phyloP scores from a whole-genome alignment of 2,888 invertebrate genomes.

The Xestia ashworthii region DNA sequence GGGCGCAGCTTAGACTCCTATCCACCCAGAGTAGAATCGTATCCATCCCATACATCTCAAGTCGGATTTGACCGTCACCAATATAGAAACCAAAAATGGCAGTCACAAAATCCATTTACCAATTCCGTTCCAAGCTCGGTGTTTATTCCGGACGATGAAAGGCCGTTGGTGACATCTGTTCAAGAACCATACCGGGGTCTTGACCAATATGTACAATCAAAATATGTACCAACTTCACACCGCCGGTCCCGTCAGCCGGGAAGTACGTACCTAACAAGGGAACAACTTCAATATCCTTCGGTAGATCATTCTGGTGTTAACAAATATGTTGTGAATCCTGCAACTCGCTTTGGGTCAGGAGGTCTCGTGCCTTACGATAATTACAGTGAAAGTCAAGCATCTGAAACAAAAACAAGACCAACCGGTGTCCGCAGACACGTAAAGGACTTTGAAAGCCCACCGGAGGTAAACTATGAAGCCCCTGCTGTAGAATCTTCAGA shows the following conservation, averaged over 20 bases:
- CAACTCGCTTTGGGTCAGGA: neutral
- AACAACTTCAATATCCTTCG: constrained; percentile 30
- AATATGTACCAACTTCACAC: constrained; percentile 13
- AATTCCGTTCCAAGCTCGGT: constrained; percentile 2
- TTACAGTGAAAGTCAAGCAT: constrained; percentile 2
- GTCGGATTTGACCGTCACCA: constrained; percentile 15
- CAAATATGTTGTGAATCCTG: constrained; percentile 17
- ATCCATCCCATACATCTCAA: constrained; percentile 13
- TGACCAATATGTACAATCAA: constrained; percentile 19
- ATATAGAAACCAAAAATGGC: constrained; percentile 36
- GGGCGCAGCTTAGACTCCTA: constrained; percentile 12
- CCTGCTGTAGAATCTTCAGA: neutral
- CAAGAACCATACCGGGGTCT: constrained; percentile 27
- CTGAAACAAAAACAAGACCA: neutral
- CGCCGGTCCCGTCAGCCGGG: neutral
- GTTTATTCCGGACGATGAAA: neutral
- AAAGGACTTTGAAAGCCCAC: neutral
- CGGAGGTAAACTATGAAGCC: neutral
- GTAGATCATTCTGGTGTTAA: constrained; percentile 12
- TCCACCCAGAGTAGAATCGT: neutral
- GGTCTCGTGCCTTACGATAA: constrained; percentile 17
- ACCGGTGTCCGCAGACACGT: neutral
- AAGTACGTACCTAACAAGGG: neutral
- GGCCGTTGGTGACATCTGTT: constrained; percentile 6
- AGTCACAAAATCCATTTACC: constrained; percentile 20